These are phyloP conservation scores for Channa argus DNA, from an alignment of 2,113 vertebrate genomes.

Conservation along the genomic window DNA sequence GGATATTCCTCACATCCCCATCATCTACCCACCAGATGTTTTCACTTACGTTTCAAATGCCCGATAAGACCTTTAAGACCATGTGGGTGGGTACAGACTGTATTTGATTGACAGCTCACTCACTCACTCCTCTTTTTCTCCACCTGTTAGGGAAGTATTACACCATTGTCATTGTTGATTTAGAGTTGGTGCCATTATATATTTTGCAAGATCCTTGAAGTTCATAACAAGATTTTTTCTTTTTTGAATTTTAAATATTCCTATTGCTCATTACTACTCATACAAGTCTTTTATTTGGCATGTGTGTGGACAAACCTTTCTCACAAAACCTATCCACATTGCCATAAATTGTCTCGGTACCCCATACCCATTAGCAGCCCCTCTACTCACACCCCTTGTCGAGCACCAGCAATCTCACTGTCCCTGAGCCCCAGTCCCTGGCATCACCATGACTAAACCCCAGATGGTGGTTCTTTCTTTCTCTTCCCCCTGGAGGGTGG, in stretches of 20 bases:
- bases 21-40: not conserved
- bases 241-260: not conserved
- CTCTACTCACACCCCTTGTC: conserved; percentile 40
- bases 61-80: not conserved
- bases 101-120: not conserved
- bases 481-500: conserved; percentile 77
- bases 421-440: conserved; percentile 72
- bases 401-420: conserved; percentile 49
- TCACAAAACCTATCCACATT: not conserved
- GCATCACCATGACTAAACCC: conserved; percentile 87
- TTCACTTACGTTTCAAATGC: not conserved
- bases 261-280: not conserved
- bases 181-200: not conserved
- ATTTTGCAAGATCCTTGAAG: not conserved
- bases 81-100: not conserved
- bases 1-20: not conserved
- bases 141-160: not conserved
- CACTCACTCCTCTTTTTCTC: not conserved
- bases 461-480: conserved; percentile 84
- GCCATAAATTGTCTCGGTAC: conserved; percentile 5
- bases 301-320: not conserved
- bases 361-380: conserved; percentile 1
- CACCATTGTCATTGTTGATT: not conserved
- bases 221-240: not conserved
- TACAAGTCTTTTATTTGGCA: not conserved